These are phyloP conservation scores for Agriopis marginaria DNA, from an alignment of 2,888 invertebrate genomes.

Conservation along the genomic window DNA sequence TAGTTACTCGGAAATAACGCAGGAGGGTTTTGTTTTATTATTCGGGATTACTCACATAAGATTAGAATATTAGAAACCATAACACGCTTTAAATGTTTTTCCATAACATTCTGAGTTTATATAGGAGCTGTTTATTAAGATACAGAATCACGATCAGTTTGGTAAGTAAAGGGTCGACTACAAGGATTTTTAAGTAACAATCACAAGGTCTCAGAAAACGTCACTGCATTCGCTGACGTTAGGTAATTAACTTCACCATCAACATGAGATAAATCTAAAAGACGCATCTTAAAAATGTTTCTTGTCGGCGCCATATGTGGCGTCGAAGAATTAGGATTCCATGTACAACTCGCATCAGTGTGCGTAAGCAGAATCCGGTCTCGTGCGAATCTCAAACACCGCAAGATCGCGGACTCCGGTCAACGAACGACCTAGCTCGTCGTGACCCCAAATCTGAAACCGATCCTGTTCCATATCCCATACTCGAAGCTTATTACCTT, in stretches of 20 bases:
- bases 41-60: too few species aligned
- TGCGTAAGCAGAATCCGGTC: constrained; percentile 10
- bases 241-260: not conserved
- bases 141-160: not conserved
- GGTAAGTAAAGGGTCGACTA: not conserved
- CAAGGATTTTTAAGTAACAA: not conserved
- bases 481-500: not conserved
- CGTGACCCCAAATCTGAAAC: constrained; percentile 17
- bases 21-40: too few species aligned
- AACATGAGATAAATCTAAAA: not conserved
- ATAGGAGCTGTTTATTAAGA: not conserved
- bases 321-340: constrained; percentile 20
- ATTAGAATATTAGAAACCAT: too few species aligned
- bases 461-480: constrained; percentile 23
- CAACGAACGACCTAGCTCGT: constrained; percentile 26
- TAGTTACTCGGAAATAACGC: too few species aligned
- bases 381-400: constrained; percentile 8
- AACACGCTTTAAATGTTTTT: too few species aligned
- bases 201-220: not conserved
- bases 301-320: constrained; percentile 4
- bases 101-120: too few species aligned
- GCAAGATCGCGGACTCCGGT: constrained; percentile 11
- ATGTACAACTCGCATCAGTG: not conserved
- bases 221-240: not conserved
- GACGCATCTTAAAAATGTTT: constrained; percentile 1